Base-by-base conservation (phyloP, 2,113 vertebrate genomes). In the Corythornis madagascariensis region DNA sequence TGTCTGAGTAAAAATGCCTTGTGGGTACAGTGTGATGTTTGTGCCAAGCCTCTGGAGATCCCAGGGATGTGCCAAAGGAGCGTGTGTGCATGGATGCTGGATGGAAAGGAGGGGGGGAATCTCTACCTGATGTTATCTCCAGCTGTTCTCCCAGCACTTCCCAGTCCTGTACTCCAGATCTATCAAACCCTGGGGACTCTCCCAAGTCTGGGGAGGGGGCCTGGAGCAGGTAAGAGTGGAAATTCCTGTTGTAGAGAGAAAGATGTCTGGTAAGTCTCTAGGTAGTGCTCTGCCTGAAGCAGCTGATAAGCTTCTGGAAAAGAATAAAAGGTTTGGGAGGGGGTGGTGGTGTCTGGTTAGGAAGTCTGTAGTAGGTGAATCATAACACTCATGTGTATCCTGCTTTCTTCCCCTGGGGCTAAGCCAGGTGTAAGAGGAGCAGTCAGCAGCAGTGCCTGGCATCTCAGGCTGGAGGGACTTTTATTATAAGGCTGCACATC, bases 1-100 rank as follows among this genome's bases (percentile, higher is more conserved):
- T 10, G 3, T 21, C 16, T 13, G 60, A 57, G 52, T 28, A 4
- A 13, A 56, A 83, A 26, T 24, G 8, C 4, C 1, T 33, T 18
- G 2, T 83, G 60, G n/a, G 38, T 20, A 4, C 6, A 3, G 1
- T 0, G 3, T 18, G 50, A 13, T 9, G 19, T 17, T 7, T 6
- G 66, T 24, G 42, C n/a, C 7, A 3, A 7, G 40, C 20, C 40
- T 53, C 35, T 7, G 69, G 38, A n/a, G 26, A 65, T 10, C 45
- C 17, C 1, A 0, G 61, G 63, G 55, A 5, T 28, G 61, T 9
- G 63, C 64, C 2, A 8, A 31, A 6, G 60, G 25, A n/a, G 15
- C 2, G 9, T 48, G 52, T 38, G 60, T 29, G 16, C 2, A 1
- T 8, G 59, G 24, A 1, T 4, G 0, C 19, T 18, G 72, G 14